Evolutionary conservation across 1,140 invertebrate species (phyloP), one percentile per base, ranked within the genome.

Genomic region (Heliothis virescens): DNA sequence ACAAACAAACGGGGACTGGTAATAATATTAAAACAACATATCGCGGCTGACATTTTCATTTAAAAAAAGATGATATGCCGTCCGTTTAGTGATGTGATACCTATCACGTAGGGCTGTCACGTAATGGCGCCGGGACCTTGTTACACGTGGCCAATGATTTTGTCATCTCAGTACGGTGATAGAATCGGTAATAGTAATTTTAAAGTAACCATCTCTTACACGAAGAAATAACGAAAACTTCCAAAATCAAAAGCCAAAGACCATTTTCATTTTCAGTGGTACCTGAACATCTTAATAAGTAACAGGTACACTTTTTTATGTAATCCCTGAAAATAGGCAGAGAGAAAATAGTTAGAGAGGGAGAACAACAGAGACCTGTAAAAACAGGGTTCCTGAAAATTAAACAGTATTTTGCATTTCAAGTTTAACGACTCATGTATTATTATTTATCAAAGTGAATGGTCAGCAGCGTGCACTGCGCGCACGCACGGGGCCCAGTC

Each of bases 1-100:
- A 80, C 78, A 82, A 90, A 90, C 86, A 89, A 82, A 87, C 82
- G 71, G 78, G 84, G 89, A 89, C 90, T 86, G 89, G 89, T 92
- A 87, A 88, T 87, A 87, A 85, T 82, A 79, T 80, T 65, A 78
- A 80, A 77, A 82, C 78, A 72, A 82, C 65, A 48, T 85, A 86
- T 86, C 88, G 82, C 81, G 73, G 86, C 87, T 91, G 91, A 89
- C 90, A 92, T 92, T 92, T 91, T 80, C 83, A 86, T 87, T 88
- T 86, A 87, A 89, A 91, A 92, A 92, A 92, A 88, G 87, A 91
- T 87, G 87, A 85, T 86, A 82, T 83, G 79, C 75, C 74, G 84
- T 81, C 81, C 86, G 81, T 86, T 86, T 87, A 82, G 77, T 81
- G 67, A 83, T 82, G 80, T 82, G 82, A 85, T 88, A 86, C 81